A percentile compares a stretch with the other conserved stretches of the same genome.
Conservation (phyloP, 1,140 invertebrate species). For the Ganaspis sp. region DNA sequence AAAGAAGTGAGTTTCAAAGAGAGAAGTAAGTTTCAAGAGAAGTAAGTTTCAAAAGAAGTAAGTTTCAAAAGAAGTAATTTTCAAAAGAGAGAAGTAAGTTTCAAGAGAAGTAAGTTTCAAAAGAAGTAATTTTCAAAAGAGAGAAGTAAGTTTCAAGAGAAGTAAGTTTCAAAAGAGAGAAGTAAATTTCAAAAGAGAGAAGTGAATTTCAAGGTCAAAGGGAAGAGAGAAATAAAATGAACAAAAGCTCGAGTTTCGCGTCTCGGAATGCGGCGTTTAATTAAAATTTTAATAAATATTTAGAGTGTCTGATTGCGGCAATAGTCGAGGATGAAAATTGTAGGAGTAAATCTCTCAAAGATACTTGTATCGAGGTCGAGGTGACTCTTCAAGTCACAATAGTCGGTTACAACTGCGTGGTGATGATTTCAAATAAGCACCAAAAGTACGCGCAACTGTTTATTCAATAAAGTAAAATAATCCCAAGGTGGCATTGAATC, state of each 20-base stretch:
- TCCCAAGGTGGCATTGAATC: not conserved
- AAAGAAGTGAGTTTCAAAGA: too few species aligned
- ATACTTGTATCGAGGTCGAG: conserved; percentile 20
- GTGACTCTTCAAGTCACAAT: conserved; percentile 19
- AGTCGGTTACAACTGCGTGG: conserved; percentile 7
- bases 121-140: too few species aligned
- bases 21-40: not conserved
- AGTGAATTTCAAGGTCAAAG: too few species aligned
- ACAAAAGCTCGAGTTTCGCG: too few species aligned
- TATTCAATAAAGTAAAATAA: conserved; percentile 21
- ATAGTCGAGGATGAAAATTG: not conserved
- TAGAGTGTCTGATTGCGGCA: not conserved
- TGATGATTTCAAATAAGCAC: conserved; percentile 9
- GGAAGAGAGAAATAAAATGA: too few species aligned
- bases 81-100: too few species aligned
- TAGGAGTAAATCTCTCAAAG: conserved; percentile 10
- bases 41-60: too few species aligned
- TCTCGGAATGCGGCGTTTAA: too few species aligned
- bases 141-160: not conserved
- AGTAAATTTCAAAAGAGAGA: too few species aligned
- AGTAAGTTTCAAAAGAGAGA: too few species aligned
- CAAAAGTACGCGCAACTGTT: not conserved
- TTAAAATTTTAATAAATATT: not conserved
- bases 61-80: too few species aligned
- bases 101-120: too few species aligned